Evolutionary conservation across 2,888 invertebrate genomes (phyloP).

Genomic region (Itoplectis maculator): DNA sequence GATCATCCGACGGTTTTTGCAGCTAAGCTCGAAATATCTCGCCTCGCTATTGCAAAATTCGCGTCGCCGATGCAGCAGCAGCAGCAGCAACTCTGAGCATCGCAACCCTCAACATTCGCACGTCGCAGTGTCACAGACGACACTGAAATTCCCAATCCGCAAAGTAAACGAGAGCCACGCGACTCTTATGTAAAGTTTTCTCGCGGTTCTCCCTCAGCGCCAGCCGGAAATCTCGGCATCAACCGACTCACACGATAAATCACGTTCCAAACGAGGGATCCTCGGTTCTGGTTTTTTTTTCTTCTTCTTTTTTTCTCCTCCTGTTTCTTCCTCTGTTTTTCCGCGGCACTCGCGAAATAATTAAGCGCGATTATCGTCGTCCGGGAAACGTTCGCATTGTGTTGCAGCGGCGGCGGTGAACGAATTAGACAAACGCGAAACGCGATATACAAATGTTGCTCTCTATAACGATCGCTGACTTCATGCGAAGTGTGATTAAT

Average conservation of each 20-base stretch:
- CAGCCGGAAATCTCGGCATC: constrained; percentile 5
- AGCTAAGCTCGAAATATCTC: constrained; percentile 50
- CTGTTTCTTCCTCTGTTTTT: background rate
- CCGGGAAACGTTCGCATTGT: constrained; percentile 44
- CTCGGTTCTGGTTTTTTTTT: constrained; percentile 1
- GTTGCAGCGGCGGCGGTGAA: constrained; percentile 12
- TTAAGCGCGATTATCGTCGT: constrained; percentile 54
- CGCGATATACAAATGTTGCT: background rate
- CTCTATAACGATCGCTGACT: background rate
- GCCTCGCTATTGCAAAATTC: constrained; percentile 48
- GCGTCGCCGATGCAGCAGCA: background rate
- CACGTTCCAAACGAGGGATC: background rate
- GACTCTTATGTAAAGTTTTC: constrained; percentile 55
- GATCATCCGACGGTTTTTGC: constrained; percentile 22
- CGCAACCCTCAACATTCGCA: background rate
- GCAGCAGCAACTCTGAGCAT: background rate
- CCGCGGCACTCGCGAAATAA: constrained; percentile 28
- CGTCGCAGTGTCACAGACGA: background rate
- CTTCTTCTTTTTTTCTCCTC: background rate
- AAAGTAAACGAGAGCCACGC: constrained; percentile 44
- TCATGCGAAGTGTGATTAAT: background rate
- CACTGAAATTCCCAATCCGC: constrained; percentile 25
- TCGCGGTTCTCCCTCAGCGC: background rate
- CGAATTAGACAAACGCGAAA: constrained; percentile 28
- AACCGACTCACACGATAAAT: constrained; percentile 26